Base-by-base conservation (phyloP, 2,113 vertebrate species). In the Puffinus mauretanicus region DNA sequence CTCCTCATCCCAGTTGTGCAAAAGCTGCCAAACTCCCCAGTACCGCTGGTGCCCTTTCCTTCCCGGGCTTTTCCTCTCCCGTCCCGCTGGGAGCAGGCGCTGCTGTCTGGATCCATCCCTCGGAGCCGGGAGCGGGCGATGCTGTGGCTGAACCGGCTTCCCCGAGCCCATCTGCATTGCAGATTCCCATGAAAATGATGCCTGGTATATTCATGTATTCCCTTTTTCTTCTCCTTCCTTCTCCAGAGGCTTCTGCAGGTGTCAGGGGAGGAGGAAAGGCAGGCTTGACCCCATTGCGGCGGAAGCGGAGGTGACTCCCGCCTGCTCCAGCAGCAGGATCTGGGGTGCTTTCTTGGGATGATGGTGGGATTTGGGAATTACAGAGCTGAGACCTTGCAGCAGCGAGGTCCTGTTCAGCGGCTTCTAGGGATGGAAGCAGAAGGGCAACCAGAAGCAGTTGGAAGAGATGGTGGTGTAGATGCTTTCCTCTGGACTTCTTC, bases 241-340 rank as follows among this genome's bases (percentile, higher is more conserved):
- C 58, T 30, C 27, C 8, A 58, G 76, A 67, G 90, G 82, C 7
- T 78, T 58, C 32, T 78, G 67, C 21, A 20, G 64, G 57, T 57
- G 80, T 11, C 5, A 13, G 55, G 29, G 49, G 58, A 57, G 46
- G 44, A 73, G 34, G 14, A 38, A 52, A 81, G 19, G 15, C 11
- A 11, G 17, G 36, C 2, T 38, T 24, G 36, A 10, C 4, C 47
- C 9, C 0, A 0, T 2, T 34, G 49, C 0, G 1, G 36, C 44
- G 40, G 54, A 42, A 61, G 57, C 0, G 6, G 64, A 47, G 81
- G 69, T 12, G 54, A 36, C 30, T 52, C 51, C 73, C 54, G 14
- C 22, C 44, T 29, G 71, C 32, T 75, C 42, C 6, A 20, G 71
- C 6, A 80, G 34, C 42, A 55, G 51, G 9, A 2, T 3, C 16